Percentiles rank a stretch among this genome's conserved stretches.
Evolutionary conservation across 2,797 vertebrate species (phyloP).

Genomic region (Falco berigora): DNA sequence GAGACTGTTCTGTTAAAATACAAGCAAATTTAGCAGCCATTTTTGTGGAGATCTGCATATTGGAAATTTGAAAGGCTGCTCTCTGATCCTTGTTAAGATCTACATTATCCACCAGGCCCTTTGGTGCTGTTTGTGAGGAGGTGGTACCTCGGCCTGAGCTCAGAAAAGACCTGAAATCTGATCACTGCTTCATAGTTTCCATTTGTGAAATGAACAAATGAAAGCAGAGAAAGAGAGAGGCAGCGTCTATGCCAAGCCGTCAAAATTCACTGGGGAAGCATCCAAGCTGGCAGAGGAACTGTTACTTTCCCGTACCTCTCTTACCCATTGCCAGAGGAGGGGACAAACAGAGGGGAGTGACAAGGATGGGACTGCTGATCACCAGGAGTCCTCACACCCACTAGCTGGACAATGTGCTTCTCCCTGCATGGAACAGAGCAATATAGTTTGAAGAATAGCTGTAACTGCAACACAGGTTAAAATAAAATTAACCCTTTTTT

Average conservation of each 20-base stretch:
- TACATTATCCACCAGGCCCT: not conserved
- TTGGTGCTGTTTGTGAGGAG: not conserved
- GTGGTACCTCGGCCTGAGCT: not conserved
- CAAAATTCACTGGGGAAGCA: not conserved
- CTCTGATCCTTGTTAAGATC: not conserved
- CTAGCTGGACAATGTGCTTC: not conserved
- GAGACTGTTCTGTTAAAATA: not conserved
- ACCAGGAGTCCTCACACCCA: not conserved
- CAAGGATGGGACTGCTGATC: not conserved
- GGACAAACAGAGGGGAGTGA: not conserved
- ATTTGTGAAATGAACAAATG: not conserved
- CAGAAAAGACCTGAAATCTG: not conserved
- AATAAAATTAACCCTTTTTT: not conserved
- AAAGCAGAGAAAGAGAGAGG: not conserved
- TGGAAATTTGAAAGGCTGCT: not conserved
- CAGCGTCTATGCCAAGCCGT: not conserved
- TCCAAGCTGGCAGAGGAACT: not conserved
- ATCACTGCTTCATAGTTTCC: not conserved
- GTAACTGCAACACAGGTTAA: not conserved
- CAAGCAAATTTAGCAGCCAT: not conserved
- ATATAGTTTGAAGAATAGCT: not conserved
- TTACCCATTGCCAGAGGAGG: not conserved
- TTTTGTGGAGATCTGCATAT: not conserved
- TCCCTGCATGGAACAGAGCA: not conserved
- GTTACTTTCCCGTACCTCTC: not conserved